Percentiles rank a stretch among this genome's conserved stretches.
Evolutionary conservation across 2,113 vertebrate species (phyloP).

Genomic region (Gnathonemus longibarbis): DNA sequence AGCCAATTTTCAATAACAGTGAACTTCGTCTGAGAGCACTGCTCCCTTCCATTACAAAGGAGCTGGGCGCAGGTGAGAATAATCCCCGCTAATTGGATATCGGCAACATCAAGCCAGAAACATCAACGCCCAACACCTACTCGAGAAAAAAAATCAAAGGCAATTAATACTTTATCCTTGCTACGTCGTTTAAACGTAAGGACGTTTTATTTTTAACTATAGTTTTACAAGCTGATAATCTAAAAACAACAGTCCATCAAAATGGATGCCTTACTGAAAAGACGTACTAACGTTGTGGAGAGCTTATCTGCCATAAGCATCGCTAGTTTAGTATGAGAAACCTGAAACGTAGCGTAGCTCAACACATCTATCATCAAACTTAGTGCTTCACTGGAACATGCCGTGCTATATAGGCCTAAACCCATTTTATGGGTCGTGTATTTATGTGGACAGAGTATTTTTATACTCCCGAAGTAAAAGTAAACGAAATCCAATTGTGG

Average conservation of each 20-base stretch:
- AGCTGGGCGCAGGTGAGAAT: slow-evolving; percentile 50
- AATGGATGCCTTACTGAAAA: slow-evolving; percentile 19
- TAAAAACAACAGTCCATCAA: slow-evolving; percentile 19
- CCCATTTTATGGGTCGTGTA: not conserved
- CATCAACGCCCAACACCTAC: slow-evolving; percentile 43
- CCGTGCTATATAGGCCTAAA: not conserved
- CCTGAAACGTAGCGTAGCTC: not conserved
- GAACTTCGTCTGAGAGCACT: slow-evolving; percentile 19
- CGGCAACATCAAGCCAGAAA: slow-evolving; percentile 52
- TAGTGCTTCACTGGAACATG: not conserved
- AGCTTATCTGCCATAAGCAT: not conserved
- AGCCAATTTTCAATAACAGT: slow-evolving; percentile 34
- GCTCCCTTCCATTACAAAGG: slow-evolving; percentile 33
- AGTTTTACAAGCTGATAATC: slow-evolving; percentile 35
- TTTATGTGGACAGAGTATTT: not conserved
- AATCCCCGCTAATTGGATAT: slow-evolving; percentile 64
- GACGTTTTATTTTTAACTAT: slow-evolving; percentile 19
- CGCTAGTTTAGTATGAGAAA: not conserved
- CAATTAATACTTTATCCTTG: slow-evolving; percentile 31
- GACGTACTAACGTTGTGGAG: not conserved
- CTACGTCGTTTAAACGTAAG: not conserved
- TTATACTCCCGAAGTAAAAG: not conserved
- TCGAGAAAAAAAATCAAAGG: slow-evolving; percentile 33
- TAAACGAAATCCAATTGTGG: not conserved
- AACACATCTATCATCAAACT: not conserved